Conservation (phyloP, 2,797 vertebrate genomes). For the Sebastes wilsoni region DNA sequence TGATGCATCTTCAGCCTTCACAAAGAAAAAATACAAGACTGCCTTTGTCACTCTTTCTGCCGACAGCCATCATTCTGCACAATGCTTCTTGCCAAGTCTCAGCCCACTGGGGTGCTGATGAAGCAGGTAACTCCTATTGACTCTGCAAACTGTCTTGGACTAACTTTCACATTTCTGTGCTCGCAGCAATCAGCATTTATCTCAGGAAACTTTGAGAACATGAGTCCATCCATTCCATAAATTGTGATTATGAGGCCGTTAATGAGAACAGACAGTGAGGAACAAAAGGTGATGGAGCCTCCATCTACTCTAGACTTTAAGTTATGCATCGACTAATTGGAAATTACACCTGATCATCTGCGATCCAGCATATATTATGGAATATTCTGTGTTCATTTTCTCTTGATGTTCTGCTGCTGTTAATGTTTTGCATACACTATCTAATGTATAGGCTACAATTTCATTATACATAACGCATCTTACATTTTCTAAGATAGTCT, state of each 20-base stretch:
- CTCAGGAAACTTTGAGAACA: not conserved
- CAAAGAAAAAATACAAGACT: not conserved
- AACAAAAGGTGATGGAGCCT: not conserved
- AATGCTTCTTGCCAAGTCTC: slow-evolving; percentile 6
- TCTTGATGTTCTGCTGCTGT: not conserved
- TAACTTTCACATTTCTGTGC: not conserved
- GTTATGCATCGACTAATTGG: slow-evolving; percentile 4
- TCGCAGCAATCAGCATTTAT: slow-evolving; percentile 13
- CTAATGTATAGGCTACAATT: slow-evolving; percentile 3
- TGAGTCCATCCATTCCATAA: not conserved
- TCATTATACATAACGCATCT: not conserved
- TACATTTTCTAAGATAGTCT: not conserved
- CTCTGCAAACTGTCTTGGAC: not conserved
- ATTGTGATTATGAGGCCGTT: slow-evolving; percentile 7
- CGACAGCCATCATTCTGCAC: not conserved
- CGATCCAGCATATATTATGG: not conserved
- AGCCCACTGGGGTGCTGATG: slow-evolving; percentile 10
- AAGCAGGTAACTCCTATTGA: slow-evolving; percentile 14
- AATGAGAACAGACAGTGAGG: slow-evolving; percentile 6
- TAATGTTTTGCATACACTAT: slow-evolving; percentile 4
- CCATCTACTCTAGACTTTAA: slow-evolving; percentile 3
- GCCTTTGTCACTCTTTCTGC: not conserved
- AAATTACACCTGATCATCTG: slow-evolving; percentile 27
- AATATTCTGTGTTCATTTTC: slow-evolving; percentile 9
- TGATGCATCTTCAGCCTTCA: not conserved